Evolutionary conservation across 2,888 invertebrate genomes (phyloP).

Genomic region (Agrochola circellaris): DNA sequence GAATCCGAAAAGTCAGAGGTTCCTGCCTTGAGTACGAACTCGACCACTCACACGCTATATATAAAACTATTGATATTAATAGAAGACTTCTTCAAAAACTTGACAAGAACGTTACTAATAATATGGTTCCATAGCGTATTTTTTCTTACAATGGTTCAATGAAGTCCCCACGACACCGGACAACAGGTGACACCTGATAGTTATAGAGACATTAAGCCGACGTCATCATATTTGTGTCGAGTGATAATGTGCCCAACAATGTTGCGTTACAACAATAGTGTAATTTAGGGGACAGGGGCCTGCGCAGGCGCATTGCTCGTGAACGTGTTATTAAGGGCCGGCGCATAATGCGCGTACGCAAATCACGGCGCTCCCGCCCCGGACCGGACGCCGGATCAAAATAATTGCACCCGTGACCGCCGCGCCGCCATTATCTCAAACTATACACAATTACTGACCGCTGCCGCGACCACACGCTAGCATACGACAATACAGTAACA

Average conservation of each 20-base stretch:
- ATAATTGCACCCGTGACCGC: conserved; percentile 85
- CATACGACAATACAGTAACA: conserved; percentile 6
- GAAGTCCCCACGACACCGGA: neutral
- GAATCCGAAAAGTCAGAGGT: no score
- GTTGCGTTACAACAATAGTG: conserved; percentile 61
- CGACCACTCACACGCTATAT: no score
- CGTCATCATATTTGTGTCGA: conserved; percentile 20
- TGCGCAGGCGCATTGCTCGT: conserved; percentile 51
- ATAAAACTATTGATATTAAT: neutral
- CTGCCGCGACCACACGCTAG: conserved; percentile 60
- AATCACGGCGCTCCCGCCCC: conserved; percentile 76
- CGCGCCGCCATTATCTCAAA: conserved; percentile 81
- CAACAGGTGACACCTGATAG: conserved; percentile 17
- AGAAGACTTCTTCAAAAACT: no score
- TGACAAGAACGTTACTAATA: neutral
- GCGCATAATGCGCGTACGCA: conserved; percentile 80
- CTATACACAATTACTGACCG: conserved; percentile 86
- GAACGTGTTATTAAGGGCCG: conserved; percentile 73
- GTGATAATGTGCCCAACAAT: conserved; percentile 24
- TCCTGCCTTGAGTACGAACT: no score
- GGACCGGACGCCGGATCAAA: conserved; percentile 76
- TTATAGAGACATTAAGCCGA: conserved; percentile 37
- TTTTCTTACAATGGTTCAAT: neutral
- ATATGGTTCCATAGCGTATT: neutral
- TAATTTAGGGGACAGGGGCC: conserved; percentile 70